Percentiles rank a stretch among this genome's conserved stretches.
Conservation (phyloP, 2,113 vertebrate species). For the Nannospalax galili region DNA sequence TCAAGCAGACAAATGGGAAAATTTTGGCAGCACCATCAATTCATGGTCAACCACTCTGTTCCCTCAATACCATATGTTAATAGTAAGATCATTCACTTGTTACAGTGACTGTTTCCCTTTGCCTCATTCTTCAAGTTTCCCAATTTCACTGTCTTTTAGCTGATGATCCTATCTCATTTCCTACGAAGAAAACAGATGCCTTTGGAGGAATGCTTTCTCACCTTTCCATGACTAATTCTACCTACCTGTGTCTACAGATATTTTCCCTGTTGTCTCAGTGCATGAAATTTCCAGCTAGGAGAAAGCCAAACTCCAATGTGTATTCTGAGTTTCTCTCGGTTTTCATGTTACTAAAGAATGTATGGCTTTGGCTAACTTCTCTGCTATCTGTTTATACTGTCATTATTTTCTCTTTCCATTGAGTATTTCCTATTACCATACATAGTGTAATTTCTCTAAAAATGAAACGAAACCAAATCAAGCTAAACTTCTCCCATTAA, state of each 20-base stretch:
- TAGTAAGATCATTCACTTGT: background rate
- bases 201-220: background rate
- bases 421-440: too few relatives aligned
- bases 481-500: background rate
- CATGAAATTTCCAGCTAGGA: background rate
- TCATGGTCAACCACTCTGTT: background rate
- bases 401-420: background rate
- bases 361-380: background rate
- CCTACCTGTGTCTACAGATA: background rate
- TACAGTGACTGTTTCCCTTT: background rate
- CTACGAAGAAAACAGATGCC: background rate
- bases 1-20: background rate
- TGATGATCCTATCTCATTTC: background rate
- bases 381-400: background rate
- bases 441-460: background rate
- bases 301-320: background rate
- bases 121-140: constrained; percentile 34
- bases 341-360: background rate
- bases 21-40: background rate
- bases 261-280: background rate
- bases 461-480: background rate
- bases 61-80: background rate
- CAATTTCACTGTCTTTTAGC: background rate
- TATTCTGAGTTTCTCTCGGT: background rate
- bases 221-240: background rate